Evolutionary conservation across 2,888 invertebrate genomes (phyloP).

Genomic region (Drosophila mimetica): DNA sequence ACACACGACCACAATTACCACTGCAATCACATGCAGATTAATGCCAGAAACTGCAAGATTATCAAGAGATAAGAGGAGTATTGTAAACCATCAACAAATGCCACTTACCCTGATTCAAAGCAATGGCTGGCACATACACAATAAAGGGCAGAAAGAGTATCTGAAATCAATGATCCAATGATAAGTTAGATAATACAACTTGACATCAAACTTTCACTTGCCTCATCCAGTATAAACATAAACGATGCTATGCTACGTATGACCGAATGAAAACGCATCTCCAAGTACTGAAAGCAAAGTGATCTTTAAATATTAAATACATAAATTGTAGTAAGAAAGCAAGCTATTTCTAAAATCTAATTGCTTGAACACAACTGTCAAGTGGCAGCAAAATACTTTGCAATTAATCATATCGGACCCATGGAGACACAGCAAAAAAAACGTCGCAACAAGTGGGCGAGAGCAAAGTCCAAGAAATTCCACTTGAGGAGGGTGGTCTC

Average conservation of each 20-base stretch:
- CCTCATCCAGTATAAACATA: conserved; percentile 92
- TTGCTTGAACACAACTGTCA: conserved; percentile 54
- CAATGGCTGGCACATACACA: conserved; percentile 91
- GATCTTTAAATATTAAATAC: background rate
- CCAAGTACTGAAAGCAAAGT: conserved; percentile 88
- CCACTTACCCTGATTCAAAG: conserved; percentile 90
- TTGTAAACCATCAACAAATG: background rate
- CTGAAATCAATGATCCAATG: conserved; percentile 83
- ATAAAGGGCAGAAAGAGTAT: conserved; percentile 91
- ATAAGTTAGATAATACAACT: background rate
- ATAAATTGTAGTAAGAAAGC: background rate
- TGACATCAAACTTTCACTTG: conserved; percentile 74
- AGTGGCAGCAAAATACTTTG: conserved; percentile 46
- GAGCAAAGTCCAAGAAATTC: conserved; percentile 64
- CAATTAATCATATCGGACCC: conserved; percentile 52
- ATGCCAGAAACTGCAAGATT: conserved; percentile 91
- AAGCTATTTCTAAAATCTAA: conserved; percentile 6
- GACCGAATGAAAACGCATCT: conserved; percentile 89
- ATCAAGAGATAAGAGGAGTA: conserved; percentile 1
- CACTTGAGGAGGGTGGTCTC: conserved; percentile 29
- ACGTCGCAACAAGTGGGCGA: conserved; percentile 29
- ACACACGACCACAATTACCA: conserved; percentile 91
- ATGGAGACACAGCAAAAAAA: conserved; percentile 1
- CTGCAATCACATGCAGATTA: conserved; percentile 91
- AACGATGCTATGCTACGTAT: conserved; percentile 91